Evolutionary conservation across 2,888 invertebrate genomes (phyloP), one percentile per base, ranked within the genome.

Genomic region (Euzophera pinguis): DNA sequence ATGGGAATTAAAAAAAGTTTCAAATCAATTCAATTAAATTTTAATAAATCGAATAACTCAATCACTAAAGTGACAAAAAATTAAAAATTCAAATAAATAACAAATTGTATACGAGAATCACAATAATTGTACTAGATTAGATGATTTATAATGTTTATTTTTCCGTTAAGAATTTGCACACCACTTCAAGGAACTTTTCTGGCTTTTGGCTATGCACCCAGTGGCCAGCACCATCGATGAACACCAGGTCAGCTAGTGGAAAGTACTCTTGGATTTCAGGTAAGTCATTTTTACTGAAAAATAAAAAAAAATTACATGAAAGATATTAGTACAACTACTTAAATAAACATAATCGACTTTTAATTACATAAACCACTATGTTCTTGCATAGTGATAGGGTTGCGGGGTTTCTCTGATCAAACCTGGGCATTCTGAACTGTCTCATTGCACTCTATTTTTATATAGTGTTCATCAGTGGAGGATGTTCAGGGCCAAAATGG

Each of bases 151-250:
- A 42, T 50, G 41, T 13, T 61, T 72, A 89, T 66, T 88, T 90
- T 35, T 84, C 82, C 64, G 91, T 89, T 59, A 95, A 76, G 80
- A 95, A 96, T 61, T 91, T 90, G 61, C 92, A 84, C 34, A 93
- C 88, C 49, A 91, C 65, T 48, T 93, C 91, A 17, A 96, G 77
- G 78, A 98, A 97, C 60, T 94, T 93, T 6, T 91, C 81, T 1
- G 98, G 97, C 75, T 97, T 95, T 58, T 99, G 98, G 60, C 96
- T 94, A 76, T 99, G 99, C 0, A 98, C 93, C 96, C 98, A 96
- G 80, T 99, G 99, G 0, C 97, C 97, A 5, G 98, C 96, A 35
- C 94, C 95, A 48, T 93, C 91, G 50, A 98, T 92, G 62, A 93
- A 94, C 45, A 89, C 78, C 67, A 97, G 91, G 59, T 93, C 85